Percentiles rank a stretch among this genome's conserved stretches.
Conservation (phyloP, 2,113 vertebrate species). For the Verasper variegatus region DNA sequence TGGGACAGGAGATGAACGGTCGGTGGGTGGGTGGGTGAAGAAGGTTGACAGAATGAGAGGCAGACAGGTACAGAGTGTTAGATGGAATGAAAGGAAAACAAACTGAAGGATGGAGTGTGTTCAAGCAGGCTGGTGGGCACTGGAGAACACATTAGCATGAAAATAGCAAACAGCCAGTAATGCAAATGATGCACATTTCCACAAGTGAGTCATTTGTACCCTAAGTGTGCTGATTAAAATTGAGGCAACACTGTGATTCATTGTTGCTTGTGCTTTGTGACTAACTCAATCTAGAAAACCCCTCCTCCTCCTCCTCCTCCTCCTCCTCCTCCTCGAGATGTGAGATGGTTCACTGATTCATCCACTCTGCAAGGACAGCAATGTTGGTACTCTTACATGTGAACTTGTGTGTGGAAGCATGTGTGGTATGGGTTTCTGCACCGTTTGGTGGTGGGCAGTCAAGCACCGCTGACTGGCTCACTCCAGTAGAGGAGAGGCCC, state of each 20-base stretch:
- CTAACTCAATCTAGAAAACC: conserved; percentile 49
- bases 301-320: conserved; percentile 20
- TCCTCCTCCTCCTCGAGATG: conserved; percentile 26
- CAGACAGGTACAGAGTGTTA: conserved; percentile 22
- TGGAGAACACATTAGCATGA: conserved; percentile 55
- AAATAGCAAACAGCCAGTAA: conserved; percentile 53
- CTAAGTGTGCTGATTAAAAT: conserved; percentile 61
- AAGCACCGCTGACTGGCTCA: conserved; percentile 44
- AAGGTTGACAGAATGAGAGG: conserved; percentile 31
- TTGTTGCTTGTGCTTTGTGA: conserved; percentile 31
- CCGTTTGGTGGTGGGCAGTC: conserved; percentile 54
- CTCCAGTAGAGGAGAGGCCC: conserved; percentile 52
- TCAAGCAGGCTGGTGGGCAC: conserved; percentile 34
- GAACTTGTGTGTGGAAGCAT: conserved; percentile 32
- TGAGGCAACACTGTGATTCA: conserved; percentile 55
- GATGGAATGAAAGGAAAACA: conserved; percentile 33
- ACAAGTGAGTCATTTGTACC: conserved; percentile 62
- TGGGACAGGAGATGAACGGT: conserved; percentile 20
- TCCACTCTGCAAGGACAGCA: conserved; percentile 38
- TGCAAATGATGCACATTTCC: conserved; percentile 49
- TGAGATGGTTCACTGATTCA: conserved; percentile 54
- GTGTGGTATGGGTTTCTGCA: conserved; percentile 12
- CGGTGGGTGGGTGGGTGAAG: conserved; percentile 26
- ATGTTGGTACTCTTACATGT: conserved; percentile 26
- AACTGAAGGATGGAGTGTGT: conserved; percentile 37